These are phyloP conservation scores for Percina caprodes DNA, from an alignment of 2,113 vertebrate genomes.

Conservation along the genomic window DNA sequence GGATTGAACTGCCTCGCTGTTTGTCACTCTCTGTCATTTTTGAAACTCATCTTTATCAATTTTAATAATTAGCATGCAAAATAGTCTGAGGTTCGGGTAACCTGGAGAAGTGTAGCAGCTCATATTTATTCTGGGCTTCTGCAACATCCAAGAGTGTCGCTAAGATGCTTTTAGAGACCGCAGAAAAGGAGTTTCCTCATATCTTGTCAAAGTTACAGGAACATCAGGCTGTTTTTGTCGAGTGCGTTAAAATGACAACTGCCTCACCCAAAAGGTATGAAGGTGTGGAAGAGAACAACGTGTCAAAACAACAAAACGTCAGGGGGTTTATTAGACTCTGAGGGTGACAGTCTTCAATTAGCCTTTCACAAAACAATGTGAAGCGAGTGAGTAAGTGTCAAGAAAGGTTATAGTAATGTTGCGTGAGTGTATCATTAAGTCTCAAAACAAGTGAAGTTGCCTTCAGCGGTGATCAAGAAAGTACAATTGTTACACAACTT, in stretches of 20 bases:
- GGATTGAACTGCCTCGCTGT: background rate
- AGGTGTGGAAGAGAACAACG: background rate
- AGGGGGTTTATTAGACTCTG: background rate
- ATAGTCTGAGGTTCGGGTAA: background rate
- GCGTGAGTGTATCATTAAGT: background rate
- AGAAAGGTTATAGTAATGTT: background rate
- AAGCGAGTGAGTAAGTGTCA: background rate
- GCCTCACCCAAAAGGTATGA: constrained; percentile 1
- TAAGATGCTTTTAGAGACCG: background rate
- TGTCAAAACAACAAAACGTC: background rate
- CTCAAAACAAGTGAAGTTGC: background rate
- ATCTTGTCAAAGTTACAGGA: background rate
- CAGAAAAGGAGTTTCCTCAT: background rate
- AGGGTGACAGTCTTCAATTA: background rate
- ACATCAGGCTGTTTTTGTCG: background rate
- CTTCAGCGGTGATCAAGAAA: background rate
- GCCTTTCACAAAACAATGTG: background rate
- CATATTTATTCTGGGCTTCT: background rate
- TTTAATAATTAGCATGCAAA: background rate
- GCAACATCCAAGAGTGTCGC: background rate
- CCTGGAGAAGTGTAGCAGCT: background rate
- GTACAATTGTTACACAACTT: too few relatives aligned
- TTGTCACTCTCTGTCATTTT: constrained; percentile 5
- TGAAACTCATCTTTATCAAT: constrained; percentile 2
- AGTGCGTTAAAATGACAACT: background rate